Evolutionary conservation across 1,140 invertebrate genomes (phyloP).

Genomic region (Bombus ignitus): DNA sequence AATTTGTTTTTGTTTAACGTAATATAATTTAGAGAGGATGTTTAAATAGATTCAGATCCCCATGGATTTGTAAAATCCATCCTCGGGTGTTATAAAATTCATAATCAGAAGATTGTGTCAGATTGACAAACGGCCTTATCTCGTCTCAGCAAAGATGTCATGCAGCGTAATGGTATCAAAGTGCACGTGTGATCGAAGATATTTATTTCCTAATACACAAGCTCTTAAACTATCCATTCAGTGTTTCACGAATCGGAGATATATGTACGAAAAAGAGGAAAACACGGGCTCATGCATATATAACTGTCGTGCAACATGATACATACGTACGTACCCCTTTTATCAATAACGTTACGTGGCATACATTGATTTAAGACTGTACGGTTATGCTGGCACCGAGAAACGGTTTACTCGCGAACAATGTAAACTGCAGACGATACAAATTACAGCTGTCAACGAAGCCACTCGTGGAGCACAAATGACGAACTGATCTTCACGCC

Average conservation of each 20-base stretch:
- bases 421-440: slow-evolving; percentile 39
- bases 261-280: not conserved
- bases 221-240: not conserved
- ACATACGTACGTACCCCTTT: slow-evolving; percentile 22
- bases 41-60: too few relatives aligned
- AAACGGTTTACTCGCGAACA: slow-evolving; percentile 35
- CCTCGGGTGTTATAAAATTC: not conserved
- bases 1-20: not conserved
- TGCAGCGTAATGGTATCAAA: too few relatives aligned
- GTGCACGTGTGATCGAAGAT: too few relatives aligned
- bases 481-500: slow-evolving; percentile 57
- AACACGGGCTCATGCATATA: not conserved
- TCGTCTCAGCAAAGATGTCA: too few relatives aligned
- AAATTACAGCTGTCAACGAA: slow-evolving; percentile 55
- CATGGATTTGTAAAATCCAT: too few relatives aligned
- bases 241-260: not conserved
- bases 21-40: too few relatives aligned
- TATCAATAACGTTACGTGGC: slow-evolving; percentile 19
- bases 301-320: slow-evolving; percentile 1
- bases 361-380: slow-evolving; percentile 21
- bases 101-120: not conserved
- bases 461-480: slow-evolving; percentile 52
- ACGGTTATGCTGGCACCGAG: not conserved
- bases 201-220: too few relatives aligned
- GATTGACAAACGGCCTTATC: not conserved